Evolutionary conservation across 2,888 invertebrate genomes (phyloP), one percentile per base, ranked within the genome.

Genomic region (Apotomis turbidana): DNA sequence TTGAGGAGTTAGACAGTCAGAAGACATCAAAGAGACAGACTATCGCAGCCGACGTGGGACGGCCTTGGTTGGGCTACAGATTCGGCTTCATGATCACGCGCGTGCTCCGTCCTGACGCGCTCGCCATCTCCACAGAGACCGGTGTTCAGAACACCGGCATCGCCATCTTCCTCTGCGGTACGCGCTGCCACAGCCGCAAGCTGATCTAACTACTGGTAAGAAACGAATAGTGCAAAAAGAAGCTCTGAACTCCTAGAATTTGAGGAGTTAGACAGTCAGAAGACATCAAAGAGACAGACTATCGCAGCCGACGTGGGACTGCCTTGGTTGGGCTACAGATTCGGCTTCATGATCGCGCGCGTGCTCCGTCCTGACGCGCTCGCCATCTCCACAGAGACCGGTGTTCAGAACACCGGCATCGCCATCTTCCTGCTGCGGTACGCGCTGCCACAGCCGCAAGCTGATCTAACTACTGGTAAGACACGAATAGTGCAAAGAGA

Each of bases 91-190:
- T 94, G 9, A 79, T 95, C 0, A 95, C 97, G 0, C 89, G 93
- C 67, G 41, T 95, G 0, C 90, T 95, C n/a, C 92, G 94, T 44
- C 97, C 94, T 4, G 97, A 98, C 86, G 91, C 95, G 3, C 89
- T 97, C 12, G 97, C 99, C 4, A 98, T 99, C 81, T 96, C 97
- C 60, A 96, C 99, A 63, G 98, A 99, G 93, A 97, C 97, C 5
- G 98, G 98, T 67, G 96, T 98, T 70, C 98, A 98, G 90, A 99
- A 99, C 90, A 98, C 98, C 0, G 98, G 98, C 3, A 94, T 97
- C 86, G 95, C 96, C 1, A 90, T 98, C 63, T 98, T 98, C 0
- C 97, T 97, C 82, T 97, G 51, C 98, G 98, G 0, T 98, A 97
- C 85, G 66, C 93, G 4, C 89, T 95, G 71, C 95, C 95, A 0